Conservation (phyloP, 2,888 invertebrate species). For the Heteromyza rotundicornis region DNA sequence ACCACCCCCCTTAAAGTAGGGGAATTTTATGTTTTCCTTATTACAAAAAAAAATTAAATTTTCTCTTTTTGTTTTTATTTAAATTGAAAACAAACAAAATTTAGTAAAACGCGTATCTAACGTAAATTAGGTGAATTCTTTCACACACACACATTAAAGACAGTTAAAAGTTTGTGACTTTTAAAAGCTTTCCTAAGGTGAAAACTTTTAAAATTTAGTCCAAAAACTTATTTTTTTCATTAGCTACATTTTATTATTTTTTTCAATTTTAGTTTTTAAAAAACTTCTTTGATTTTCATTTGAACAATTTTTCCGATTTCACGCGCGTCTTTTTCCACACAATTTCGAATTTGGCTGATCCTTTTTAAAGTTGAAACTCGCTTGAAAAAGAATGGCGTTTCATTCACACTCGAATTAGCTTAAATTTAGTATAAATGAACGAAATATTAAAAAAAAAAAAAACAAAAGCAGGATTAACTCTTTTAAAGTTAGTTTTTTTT, state of each 20-base stretch:
- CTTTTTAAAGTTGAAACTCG: slow-evolving; percentile 20
- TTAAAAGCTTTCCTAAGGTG: neutral
- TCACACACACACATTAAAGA: no score
- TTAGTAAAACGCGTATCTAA: no score
- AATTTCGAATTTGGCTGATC: slow-evolving; percentile 6
- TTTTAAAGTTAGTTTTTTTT: slow-evolving; percentile 17
- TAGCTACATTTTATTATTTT: neutral
- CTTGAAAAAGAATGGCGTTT: slow-evolving; percentile 3
- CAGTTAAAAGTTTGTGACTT: no score
- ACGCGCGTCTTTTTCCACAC: slow-evolving; percentile 15
- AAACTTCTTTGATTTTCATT: slow-evolving; percentile 11
- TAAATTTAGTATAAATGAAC: slow-evolving; percentile 20
- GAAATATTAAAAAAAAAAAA: slow-evolving; percentile 20
- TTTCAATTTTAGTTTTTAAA: slow-evolving; percentile 3
- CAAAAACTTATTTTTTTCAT: neutral
- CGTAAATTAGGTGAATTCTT: neutral
- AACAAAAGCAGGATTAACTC: slow-evolving; percentile 2
- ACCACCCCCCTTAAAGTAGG: neutral
- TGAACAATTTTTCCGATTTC: neutral
- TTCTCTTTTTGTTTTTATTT: slow-evolving; percentile 20
- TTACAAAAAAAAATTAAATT: neutral
- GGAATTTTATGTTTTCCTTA: neutral
- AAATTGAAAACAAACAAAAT: no score
- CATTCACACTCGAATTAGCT: no score
- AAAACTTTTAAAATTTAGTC: neutral